phyloP scores from a whole-genome alignment of 1,140 invertebrate species.

The Drosophila eugracilis region DNA sequence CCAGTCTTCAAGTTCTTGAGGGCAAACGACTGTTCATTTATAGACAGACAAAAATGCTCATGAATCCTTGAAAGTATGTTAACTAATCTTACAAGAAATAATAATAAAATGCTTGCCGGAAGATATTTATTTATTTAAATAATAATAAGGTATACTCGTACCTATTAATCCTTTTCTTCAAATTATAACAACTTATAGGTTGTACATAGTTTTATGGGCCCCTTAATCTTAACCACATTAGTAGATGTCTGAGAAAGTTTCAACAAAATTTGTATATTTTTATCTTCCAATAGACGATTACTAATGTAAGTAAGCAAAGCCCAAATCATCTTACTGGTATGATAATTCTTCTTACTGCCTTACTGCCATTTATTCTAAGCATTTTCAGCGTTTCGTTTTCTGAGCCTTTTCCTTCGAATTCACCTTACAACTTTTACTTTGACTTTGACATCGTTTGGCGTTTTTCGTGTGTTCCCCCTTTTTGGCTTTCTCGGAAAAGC shows the following conservation, averaged over 20 bases:
- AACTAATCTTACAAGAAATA: background rate
- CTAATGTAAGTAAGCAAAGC: conserved; percentile 20
- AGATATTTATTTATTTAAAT: too few relatives aligned
- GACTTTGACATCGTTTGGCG: conserved; percentile 22
- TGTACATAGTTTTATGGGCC: too few relatives aligned
- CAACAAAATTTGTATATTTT: background rate
- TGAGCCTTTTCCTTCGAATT: background rate
- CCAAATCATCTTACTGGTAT: conserved; percentile 19
- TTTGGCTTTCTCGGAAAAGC: conserved; percentile 19
- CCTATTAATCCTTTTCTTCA: too few relatives aligned
- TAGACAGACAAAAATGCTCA: background rate
- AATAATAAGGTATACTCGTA: too few relatives aligned
- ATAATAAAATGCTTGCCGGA: too few relatives aligned
- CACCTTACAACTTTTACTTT: conserved; percentile 29
- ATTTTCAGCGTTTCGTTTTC: background rate
- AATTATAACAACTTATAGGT: too few relatives aligned
- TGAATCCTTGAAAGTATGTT: background rate
- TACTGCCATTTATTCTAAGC: conserved; percentile 10
- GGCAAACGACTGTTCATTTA: background rate
- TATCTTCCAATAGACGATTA: conserved; percentile 15
- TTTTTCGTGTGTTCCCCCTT: conserved; percentile 15
- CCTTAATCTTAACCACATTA: too few relatives aligned
- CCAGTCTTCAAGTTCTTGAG: background rate
- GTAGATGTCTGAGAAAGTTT: too few relatives aligned
- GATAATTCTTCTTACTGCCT: conserved; percentile 12